phyloP scores from a whole-genome alignment of 2,888 invertebrate species.

The Physocephala rufipes region DNA sequence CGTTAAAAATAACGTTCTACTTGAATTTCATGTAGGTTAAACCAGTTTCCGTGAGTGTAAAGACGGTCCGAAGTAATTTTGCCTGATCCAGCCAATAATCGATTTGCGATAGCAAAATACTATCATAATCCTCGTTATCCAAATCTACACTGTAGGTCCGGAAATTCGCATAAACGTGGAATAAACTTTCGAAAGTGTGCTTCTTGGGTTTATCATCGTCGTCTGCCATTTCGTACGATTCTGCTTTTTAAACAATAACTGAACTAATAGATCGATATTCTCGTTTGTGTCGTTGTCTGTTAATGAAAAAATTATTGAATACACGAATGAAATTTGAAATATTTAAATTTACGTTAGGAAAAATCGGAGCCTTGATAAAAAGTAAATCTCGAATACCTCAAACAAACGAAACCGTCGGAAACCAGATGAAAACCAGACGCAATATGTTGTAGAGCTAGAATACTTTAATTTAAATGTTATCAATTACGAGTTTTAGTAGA shows the following conservation, averaged over 20 bases:
- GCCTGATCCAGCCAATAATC: conserved; percentile 53
- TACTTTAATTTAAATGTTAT: too few species aligned
- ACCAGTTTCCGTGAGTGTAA: conserved; percentile 51
- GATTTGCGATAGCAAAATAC: conserved; percentile 52
- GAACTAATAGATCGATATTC: not conserved
- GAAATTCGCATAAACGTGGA: conserved; percentile 50
- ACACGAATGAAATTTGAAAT: not conserved
- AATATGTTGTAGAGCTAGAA: too few species aligned
- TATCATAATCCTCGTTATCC: conserved; percentile 49
- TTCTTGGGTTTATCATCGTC: conserved; percentile 49
- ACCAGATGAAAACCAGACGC: too few species aligned
- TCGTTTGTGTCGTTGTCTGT: too few species aligned
- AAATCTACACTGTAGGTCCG: conserved; percentile 46
- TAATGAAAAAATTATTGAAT: not conserved
- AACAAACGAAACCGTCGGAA: too few species aligned
- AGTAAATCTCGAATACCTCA: too few species aligned
- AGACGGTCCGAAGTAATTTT: conserved; percentile 46
- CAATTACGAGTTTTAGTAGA: too few species aligned
- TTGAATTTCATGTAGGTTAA: conserved; percentile 52
- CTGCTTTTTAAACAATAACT: not conserved
- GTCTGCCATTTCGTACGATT: conserved; percentile 45
- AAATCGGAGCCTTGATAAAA: too few species aligned
- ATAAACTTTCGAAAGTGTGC: conserved; percentile 51
- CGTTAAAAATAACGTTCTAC: conserved; percentile 36
- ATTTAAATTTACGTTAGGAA: not conserved